Conservation (phyloP, 2,113 vertebrate species). For the Mus pahari region DNA sequence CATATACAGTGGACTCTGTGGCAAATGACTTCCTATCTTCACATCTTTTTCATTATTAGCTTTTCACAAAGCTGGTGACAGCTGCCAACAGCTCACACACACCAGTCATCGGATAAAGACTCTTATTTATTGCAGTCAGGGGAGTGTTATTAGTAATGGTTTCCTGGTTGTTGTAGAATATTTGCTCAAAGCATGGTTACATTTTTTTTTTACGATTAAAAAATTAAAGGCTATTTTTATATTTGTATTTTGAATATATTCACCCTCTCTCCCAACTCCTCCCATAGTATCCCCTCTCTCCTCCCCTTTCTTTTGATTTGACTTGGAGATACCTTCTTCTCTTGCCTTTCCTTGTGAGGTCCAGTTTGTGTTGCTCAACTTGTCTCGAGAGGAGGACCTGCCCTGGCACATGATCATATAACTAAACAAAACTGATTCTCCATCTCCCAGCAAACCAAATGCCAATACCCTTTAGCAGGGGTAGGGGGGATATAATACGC, state of each 20-base stretch:
- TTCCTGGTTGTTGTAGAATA: conserved; percentile 10
- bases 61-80: conserved; percentile 35
- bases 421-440: too few species aligned
- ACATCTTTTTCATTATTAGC: conserved; percentile 38
- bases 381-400: neutral
- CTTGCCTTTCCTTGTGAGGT: neutral
- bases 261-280: neutral
- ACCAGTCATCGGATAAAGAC: neutral
- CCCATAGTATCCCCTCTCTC: neutral
- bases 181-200: neutral
- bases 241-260: neutral
- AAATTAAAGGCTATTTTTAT: neutral
- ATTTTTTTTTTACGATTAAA: neutral
- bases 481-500: too few species aligned
- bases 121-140: conserved; percentile 17
- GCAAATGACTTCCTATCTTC: neutral
- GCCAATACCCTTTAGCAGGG: neutral
- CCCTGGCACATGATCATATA: neutral
- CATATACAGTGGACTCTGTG: neutral
- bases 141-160: neutral
- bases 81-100: neutral
- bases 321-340: neutral
- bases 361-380: neutral
- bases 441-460: neutral
- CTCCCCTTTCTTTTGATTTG: neutral